Base-by-base conservation (phyloP, 2,888 invertebrate genomes). In the Lamproptera curius region DNA sequence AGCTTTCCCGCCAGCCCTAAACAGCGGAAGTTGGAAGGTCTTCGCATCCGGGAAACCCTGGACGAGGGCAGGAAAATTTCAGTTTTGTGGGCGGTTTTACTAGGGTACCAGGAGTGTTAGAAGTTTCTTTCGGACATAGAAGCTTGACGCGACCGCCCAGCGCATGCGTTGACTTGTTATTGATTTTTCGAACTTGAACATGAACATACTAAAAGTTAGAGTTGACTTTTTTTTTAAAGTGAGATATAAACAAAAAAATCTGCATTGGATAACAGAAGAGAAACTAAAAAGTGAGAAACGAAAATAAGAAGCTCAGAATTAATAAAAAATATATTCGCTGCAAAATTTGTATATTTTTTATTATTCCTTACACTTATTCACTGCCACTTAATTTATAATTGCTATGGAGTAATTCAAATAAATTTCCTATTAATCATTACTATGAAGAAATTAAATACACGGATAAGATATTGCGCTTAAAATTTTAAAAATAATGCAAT, bases 11-110 rank as follows among this genome's bases (percentile, higher is more conserved):
- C 53, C 76, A 73, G 83, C 82, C 86, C 85, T 83, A 76, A 58
- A 68, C 48, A 59, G 52, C 73, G 78, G 77, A 80, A 77, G 64
- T 62, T 38, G 60, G 70, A 79, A 76, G 76, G 73, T 67, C 52
- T 64, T 61, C 46, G 59, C 62, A 67, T 75, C 79, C 76, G 75
- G 71, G 67, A 72, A 85, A 70, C 54, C 68, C 71, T 72, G 76
- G 70, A 73, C 57, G 76, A 85, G 81, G 85, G 83, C 81, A 80
- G 73, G 81, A 74, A 86, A 84, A 77, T 80, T 79, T 81, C 81
- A 80, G 81, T 64, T 56, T 81, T 85, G 86, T 86, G 86, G 86
- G 86, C 86, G 84, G 79, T 68, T 46, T 58, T 76, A 85, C 84
- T 55, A 85, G 82, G 84, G 43, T 39, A 10, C 1, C 73, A 84